Base-by-base conservation (phyloP, 2,888 invertebrate genomes). In the Yponomeuta cagnagella region DNA sequence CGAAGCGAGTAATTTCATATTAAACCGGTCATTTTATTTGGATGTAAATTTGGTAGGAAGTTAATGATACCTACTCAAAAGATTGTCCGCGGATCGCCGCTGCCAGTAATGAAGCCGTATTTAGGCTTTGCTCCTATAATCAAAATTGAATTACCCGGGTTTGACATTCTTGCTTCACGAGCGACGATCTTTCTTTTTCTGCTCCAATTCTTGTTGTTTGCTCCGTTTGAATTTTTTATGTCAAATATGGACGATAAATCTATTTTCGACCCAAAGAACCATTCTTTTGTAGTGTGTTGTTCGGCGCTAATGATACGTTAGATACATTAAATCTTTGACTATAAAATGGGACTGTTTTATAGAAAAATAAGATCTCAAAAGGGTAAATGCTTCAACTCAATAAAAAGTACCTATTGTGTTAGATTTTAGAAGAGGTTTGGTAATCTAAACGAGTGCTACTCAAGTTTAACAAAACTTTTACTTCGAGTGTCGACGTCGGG, bases 71-170 rank as follows among this genome's bases (percentile, higher is more conserved):
- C 86, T 87, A 89, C 84, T 88, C 85, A 81, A 85, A 87, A 82
- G 88, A 90, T 90, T 89, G 90, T 89, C 87, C 77, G 87, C 87
- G 90, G 90, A 88, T 88, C 88, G 87, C 78, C 87, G 89, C 82
- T 75, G 83, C 86, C 77, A 73, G 79, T 90, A 91, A 91, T 91
- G 88, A 89, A 90, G 82, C 85, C 84, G 80, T 89, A 89, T 89
- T 91, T 90, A 88, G 80, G 85, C 86, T 84, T 90, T 88, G 87
- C 85, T 89, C 87, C 91, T 92, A 90, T 91, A 91, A 92, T 92
- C 92, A 92, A 92, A 92, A 90, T 90, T 91, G 87, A 92, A 92
- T 92, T 92, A 92, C 87, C 52, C 86, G 78, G 84, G 84, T 86
- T 86, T 89, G 92, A 92, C 91, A 90, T 88, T 92, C 88, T 89